Evolutionary conservation across 2,888 invertebrate species (phyloP).

Genomic region (Lochmaea capreae): DNA sequence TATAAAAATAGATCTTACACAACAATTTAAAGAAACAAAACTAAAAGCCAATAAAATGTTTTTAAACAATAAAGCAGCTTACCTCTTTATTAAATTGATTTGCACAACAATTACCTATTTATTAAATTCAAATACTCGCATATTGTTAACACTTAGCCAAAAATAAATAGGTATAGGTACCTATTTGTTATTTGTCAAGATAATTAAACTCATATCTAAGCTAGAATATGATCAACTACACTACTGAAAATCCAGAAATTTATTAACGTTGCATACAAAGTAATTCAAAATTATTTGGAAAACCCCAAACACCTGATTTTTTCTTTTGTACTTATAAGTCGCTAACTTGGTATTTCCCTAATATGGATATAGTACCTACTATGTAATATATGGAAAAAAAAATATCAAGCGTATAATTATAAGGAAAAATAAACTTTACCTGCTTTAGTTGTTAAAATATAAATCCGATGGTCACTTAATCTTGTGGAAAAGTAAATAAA

Average conservation of each 20-base stretch:
- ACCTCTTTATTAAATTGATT: neutral
- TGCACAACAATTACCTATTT: neutral
- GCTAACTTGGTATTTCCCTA: conserved; percentile 36
- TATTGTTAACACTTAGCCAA: neutral
- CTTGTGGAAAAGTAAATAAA: conserved; percentile 14
- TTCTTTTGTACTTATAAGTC: neutral
- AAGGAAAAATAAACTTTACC: conserved; percentile 15
- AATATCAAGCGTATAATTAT: neutral
- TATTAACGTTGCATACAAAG: conserved; percentile 7
- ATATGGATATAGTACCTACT: conserved; percentile 31
- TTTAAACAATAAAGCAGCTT: neutral
- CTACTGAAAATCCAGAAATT: conserved; percentile 9
- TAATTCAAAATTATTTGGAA: conserved; percentile 27
- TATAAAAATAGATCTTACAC: neutral
- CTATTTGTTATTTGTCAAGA: no score
- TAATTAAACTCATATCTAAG: neutral
- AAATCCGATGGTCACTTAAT: conserved; percentile 2
- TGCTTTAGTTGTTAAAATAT: conserved; percentile 7
- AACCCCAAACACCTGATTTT: conserved; percentile 25
- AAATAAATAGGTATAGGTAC: no score
- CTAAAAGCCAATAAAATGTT: neutral
- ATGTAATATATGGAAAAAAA: conserved; percentile 5
- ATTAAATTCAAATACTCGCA: neutral
- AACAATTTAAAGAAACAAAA: neutral
- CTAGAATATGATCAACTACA: neutral